These are phyloP conservation scores for Periophthalmus modestus DNA, from an alignment of 2,113 vertebrate species.

Conservation along the genomic window DNA sequence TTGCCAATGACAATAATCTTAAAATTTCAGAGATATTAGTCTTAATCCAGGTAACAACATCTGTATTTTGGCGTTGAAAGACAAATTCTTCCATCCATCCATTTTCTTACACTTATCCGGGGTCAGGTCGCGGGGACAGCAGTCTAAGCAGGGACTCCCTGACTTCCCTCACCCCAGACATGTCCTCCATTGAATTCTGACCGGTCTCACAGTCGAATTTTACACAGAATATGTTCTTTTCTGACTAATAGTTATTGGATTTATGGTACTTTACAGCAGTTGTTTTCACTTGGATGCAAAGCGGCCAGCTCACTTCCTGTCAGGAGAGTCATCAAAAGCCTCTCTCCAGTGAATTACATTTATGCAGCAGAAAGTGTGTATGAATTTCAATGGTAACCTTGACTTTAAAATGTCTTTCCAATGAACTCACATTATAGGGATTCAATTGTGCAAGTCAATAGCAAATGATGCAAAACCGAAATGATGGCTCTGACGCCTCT, in stretches of 20 bases:
- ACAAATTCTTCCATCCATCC: no score
- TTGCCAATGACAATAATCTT: no score
- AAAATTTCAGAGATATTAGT: no score
- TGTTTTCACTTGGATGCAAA: background rate
- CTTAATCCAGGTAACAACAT: no score
- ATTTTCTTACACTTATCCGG: no score
- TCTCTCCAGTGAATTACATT: background rate
- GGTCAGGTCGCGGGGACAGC: no score
- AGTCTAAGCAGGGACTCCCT: no score
- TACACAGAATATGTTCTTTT: no score
- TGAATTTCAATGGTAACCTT: constrained; percentile 17
- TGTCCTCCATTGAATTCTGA: no score
- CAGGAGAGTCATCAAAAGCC: background rate
- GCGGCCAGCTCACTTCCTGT: background rate
- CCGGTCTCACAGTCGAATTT: no score
- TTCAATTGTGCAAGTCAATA: constrained; percentile 22
- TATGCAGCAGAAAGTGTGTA: constrained; percentile 14
- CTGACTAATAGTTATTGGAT: background rate
- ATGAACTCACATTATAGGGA: constrained; percentile 18
- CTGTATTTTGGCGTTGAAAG: no score
- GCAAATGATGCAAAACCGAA: constrained; percentile 37
- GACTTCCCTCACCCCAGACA: no score
- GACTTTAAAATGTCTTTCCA: constrained; percentile 21
- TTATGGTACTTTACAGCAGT: background rate
- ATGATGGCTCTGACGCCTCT: constrained; percentile 5